Base-by-base conservation (phyloP, 2,797 vertebrate genomes). In the Oryzias dopingdopingensis region DNA sequence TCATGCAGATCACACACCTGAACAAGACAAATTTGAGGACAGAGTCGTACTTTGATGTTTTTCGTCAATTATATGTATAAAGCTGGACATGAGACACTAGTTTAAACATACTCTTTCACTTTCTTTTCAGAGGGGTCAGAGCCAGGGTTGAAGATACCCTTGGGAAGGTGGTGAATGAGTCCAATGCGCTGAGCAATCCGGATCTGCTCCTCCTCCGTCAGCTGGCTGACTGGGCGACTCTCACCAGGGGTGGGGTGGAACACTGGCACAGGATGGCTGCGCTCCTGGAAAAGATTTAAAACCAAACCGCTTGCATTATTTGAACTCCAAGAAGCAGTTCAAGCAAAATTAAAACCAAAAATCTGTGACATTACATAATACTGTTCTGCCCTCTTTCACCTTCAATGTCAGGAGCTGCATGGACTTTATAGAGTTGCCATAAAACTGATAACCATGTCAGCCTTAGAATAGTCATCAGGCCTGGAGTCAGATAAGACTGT, bases 1-100 rank as follows among this genome's bases (percentile, higher is more conserved):
- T 84, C 94, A 95, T 95, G 87, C 94, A 95, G 88, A 95, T 95
- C 73, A 94, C 94, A 85, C 94, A 95, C 87, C 94, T 95, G 70
- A 7, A 22, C 24, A 32, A 55, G 26, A 59, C 23, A 65, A 4
- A 67, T 13, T 37, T 37, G 32, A 13, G 32, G 32, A 37, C 10
- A 37, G 8, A 4, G 32, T 37, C 10, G 8, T 6, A 26, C 26
- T 7, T 26, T 26, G 26, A 26, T 26, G 26, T 7, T 26, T 26
- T 26, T 26, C 7, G 8, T 32, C 29, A 32, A 10, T 32, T 32
- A 10, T 32, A 8, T 32, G 29, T 8, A 10, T 10, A 32, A 6
- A 26, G 24, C 24, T 32, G 29, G 29, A 32, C 29, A 32, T 1
- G 8, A 32, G 29, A 23, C 41, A 14, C 5, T 32, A 3, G 1